These are phyloP conservation scores for Doryteuthis pealeii DNA, from an alignment of 1,140 invertebrate genomes.

Conservation along the genomic window DNA sequence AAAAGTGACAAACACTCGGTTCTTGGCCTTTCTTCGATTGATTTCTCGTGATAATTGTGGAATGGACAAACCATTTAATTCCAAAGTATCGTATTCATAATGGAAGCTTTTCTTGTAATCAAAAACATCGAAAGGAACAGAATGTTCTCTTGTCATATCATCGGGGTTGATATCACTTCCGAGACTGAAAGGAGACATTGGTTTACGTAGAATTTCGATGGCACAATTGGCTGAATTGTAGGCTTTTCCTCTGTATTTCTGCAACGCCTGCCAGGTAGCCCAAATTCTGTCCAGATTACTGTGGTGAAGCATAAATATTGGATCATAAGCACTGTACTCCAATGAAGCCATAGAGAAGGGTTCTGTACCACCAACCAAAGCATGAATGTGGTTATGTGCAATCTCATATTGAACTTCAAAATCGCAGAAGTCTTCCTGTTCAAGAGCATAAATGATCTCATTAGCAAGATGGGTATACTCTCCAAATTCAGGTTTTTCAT, in stretches of 20 bases:
- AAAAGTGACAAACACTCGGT: constrained; percentile 28
- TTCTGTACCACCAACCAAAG: constrained; percentile 23
- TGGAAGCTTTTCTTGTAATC: constrained; percentile 24
- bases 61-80: constrained; percentile 26
- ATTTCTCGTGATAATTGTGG: constrained; percentile 19
- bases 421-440: constrained; percentile 32
- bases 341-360: constrained; percentile 25
- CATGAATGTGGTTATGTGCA: constrained; percentile 27
- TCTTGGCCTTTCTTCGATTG: constrained; percentile 7
- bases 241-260: constrained; percentile 20
- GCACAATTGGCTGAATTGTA: constrained; percentile 31
- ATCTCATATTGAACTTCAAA: constrained; percentile 33
- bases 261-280: constrained; percentile 32
- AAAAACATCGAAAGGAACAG: constrained; percentile 26
- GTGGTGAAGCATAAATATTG: constrained; percentile 20
- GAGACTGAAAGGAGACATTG: constrained; percentile 17
- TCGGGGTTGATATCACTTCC: background rate
- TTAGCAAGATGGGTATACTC: constrained; percentile 16
- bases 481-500: constrained; percentile 19
- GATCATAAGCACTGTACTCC: constrained; percentile 25
- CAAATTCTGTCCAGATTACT: constrained; percentile 26
- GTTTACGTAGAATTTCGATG: constrained; percentile 16
- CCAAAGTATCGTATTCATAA: constrained; percentile 30
- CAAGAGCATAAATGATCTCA: constrained; percentile 26
- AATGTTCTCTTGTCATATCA: constrained; percentile 22